These are phyloP conservation scores for Podarcis siculus DNA, from an alignment of 2,797 vertebrate species.

Conservation along the genomic window DNA sequence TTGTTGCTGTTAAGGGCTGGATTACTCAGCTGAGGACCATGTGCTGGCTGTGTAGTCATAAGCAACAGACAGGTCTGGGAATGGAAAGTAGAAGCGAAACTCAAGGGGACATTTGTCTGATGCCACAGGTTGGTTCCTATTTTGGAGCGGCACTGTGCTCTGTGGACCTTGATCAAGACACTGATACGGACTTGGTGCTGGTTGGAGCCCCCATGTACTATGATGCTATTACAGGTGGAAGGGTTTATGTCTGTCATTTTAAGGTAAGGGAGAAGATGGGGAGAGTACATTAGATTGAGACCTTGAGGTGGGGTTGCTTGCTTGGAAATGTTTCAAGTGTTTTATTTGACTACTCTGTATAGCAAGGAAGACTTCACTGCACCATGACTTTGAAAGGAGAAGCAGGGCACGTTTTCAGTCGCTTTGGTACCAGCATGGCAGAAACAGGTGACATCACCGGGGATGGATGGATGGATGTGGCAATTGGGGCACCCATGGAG, in stretches of 20 bases:
- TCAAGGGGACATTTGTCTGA: not conserved
- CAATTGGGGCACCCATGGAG: constrained; percentile 82
- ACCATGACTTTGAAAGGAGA: constrained; percentile 23
- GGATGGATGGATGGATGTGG: constrained; percentile 77
- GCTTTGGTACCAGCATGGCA: constrained; percentile 80
- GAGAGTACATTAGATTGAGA: not conserved
- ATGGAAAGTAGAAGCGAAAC: not conserved
- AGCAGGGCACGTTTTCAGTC: constrained; percentile 28
- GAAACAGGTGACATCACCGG: constrained; percentile 76
- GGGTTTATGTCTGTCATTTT: constrained; percentile 59
- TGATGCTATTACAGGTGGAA: constrained; percentile 70
- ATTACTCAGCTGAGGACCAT: no score
- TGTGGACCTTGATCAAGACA: constrained; percentile 73
- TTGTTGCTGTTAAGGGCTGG: no score
- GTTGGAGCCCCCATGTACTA: constrained; percentile 80
- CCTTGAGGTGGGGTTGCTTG: no score
- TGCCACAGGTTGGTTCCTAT: constrained; percentile 78
- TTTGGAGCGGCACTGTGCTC: constrained; percentile 82
- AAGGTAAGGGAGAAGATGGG: not conserved
- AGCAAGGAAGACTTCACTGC: not conserved
- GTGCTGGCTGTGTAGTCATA: no score
- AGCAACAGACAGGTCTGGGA: not conserved
- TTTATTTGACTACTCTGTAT: not conserved
- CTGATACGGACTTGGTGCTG: constrained; percentile 73
- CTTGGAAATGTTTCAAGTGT: not conserved